These are phyloP conservation scores for Saccostrea echinata DNA, from an alignment of 1,140 invertebrate species.

Conservation along the genomic window DNA sequence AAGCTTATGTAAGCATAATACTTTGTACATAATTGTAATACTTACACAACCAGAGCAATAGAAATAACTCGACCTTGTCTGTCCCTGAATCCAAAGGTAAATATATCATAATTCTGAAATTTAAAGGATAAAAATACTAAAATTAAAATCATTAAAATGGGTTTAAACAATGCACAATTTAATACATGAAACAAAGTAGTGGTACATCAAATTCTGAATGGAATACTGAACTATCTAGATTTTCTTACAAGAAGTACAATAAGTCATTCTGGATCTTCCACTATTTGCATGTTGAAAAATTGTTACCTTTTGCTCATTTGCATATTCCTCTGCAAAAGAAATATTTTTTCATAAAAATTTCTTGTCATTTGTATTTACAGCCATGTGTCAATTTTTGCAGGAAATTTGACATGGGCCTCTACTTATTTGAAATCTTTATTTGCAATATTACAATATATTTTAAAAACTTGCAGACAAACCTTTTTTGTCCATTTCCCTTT, in stretches of 20 bases:
- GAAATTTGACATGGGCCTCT: no score
- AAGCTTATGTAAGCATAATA: no score
- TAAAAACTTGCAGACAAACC: background rate
- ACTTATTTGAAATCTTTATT: no score
- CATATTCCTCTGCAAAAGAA: slow-evolving; percentile 23
- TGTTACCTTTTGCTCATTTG: slow-evolving; percentile 22
- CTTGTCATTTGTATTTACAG: background rate
- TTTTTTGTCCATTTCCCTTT: slow-evolving; percentile 18
- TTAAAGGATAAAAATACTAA: background rate
- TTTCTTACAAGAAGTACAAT: background rate
- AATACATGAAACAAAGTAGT: no score
- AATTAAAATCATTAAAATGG: background rate
- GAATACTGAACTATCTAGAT: background rate
- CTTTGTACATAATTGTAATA: background rate
- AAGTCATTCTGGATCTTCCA: no score
- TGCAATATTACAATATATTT: no score
- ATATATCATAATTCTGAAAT: slow-evolving; percentile 17
- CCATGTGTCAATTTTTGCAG: no score
- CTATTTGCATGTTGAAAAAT: no score
- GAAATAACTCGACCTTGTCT: slow-evolving; percentile 11
- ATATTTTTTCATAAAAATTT: background rate
- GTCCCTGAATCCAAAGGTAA: slow-evolving; percentile 18
- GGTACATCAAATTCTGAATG: no score
- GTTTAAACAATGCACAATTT: no score
- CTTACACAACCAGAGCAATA: slow-evolving; percentile 5